Evolutionary conservation across 2,113 vertebrate species (phyloP), one percentile per base, ranked within the genome.

Genomic region (Pithys albifrons): DNA sequence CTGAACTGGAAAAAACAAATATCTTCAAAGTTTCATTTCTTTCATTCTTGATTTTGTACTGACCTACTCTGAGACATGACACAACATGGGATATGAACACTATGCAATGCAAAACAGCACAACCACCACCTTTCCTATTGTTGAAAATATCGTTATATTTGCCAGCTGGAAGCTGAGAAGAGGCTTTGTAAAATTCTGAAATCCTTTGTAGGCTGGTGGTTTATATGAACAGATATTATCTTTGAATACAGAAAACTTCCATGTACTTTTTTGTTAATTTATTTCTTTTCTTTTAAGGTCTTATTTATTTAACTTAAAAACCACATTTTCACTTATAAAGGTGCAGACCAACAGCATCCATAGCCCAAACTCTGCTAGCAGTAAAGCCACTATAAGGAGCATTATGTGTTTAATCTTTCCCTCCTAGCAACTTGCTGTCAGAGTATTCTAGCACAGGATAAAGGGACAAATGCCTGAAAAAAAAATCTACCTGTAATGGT

Each of bases 21-120:
- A 93, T 94, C 96, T 97, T 96, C 88, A 96, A 96, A 94, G 92
- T 92, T 96, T 79, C 41, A 61, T 85, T 96, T 95, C 93, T 94
- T 96, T 96, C 96, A 93, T 96, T 97, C 95, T 94, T 94, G 83
- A 94, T 92, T 96, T 95, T 91, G 75, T 87, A 91, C 84, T 95
- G 96, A 94, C 96, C 91, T 94, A 94, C 86, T 96, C 96, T 49
- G 76, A 95, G 92, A 95, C 92, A 78, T 95, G 96, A 96, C 92
- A 95, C 91, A 96, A 95, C 96, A 87, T 31, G 94, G 95, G 78
- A 95, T 79, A 93, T 25, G 66, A 97, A 93, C 87, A 91, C 73
- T 88, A 77, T 75, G 80, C 85, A 95, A 82, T 88, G 86, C 95
- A 94, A 96, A 96, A 92, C 73, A 94, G 76, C 62, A 59, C 33